Percentiles rank a stretch among this genome's conserved stretches.
Conservation (phyloP, 2,797 vertebrate genomes). For the Hydrophis major region DNA sequence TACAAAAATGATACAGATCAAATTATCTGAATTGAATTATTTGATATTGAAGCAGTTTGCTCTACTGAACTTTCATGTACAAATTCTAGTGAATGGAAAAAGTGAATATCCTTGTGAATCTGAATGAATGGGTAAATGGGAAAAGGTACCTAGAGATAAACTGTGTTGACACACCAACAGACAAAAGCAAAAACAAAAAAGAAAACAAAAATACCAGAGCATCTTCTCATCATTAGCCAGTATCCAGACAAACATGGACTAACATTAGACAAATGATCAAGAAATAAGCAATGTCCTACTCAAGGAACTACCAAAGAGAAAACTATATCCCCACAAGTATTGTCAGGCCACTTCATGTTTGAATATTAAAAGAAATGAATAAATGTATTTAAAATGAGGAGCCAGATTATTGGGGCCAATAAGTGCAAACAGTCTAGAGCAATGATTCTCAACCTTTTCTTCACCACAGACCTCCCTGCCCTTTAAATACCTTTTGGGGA, state of each 20-base stretch:
- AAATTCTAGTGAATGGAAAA: not conserved
- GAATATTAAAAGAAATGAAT: slow-evolving; percentile 3
- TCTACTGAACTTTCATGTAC: not conserved
- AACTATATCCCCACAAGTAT: not conserved
- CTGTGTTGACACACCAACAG: not conserved
- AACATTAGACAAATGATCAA: not conserved
- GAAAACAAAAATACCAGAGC: not conserved
- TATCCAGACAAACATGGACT: not conserved
- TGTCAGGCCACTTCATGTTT: not conserved
- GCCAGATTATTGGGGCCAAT: not conserved
- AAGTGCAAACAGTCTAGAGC: not conserved
- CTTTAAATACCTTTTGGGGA: not conserved
- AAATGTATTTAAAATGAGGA: not conserved
- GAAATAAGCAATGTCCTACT: not conserved
- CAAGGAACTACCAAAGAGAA: not conserved
- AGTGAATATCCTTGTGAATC: not conserved
- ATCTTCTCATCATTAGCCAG: not conserved
- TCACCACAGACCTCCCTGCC: not conserved
- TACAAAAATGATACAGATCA: not conserved
- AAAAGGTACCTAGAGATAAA: not conserved
- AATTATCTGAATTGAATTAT: not conserved
- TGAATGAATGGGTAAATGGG: not conserved
- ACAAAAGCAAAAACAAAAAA: not conserved
- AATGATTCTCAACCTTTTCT: not conserved
- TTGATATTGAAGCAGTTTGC: not conserved